Percentiles rank a stretch among this genome's conserved stretches.
These are phyloP conservation scores for Alethe diademata DNA, from an alignment of 2,113 vertebrate species.

Conservation along the genomic window DNA sequence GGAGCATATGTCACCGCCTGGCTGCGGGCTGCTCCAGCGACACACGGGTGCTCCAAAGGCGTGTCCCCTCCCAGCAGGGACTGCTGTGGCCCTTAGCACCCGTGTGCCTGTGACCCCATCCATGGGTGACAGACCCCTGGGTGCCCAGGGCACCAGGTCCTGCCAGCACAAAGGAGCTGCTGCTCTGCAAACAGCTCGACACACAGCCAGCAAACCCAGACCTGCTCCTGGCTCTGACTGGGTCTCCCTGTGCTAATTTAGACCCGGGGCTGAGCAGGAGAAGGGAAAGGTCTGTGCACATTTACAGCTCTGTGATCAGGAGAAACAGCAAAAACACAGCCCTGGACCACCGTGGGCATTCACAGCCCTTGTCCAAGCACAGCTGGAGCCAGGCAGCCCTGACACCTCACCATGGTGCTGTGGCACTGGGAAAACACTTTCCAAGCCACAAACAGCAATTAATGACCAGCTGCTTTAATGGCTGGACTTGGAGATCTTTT, in stretches of 20 bases:
- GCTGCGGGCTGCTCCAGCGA: background rate
- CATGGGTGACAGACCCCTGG: background rate
- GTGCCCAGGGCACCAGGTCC: background rate
- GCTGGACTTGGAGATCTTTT: background rate
- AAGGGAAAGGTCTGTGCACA: background rate
- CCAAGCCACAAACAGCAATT: background rate
- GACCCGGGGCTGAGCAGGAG: background rate
- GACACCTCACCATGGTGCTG: background rate
- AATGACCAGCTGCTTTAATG: accelerated
- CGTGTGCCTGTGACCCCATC: accelerated
- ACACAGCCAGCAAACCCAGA: background rate
- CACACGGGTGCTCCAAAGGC: background rate
- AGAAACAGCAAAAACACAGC: background rate
- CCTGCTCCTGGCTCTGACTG: accelerated
- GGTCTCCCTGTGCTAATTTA: accelerated
- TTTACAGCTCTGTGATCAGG: background rate
- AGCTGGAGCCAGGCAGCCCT: background rate
- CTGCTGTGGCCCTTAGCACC: background rate
- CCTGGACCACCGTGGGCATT: accelerated
- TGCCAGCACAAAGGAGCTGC: background rate
- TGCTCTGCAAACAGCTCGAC: background rate
- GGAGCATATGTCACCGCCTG: slow-evolving; percentile 36
- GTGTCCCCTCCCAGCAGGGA: background rate
- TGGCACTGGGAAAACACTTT: background rate
- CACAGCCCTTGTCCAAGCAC: background rate